These are phyloP conservation scores for Mercenaria mercenaria DNA, from an alignment of 1,140 invertebrate genomes.

Conservation along the genomic window DNA sequence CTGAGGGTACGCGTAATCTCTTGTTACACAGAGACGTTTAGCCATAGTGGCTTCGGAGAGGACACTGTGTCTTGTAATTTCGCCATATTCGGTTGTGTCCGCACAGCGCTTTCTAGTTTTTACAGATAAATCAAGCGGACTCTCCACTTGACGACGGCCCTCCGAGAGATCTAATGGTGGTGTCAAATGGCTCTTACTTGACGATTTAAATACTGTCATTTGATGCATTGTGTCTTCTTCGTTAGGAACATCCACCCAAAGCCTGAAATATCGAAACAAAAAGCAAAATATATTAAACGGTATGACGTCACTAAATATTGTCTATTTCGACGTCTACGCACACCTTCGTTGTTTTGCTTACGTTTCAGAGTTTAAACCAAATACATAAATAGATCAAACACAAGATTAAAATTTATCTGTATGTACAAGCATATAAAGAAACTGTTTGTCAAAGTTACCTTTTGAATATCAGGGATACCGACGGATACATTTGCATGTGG, in stretches of 20 bases:
- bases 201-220: background rate
- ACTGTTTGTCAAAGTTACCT: too few relatives aligned
- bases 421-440: too few relatives aligned
- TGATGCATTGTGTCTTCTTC: conserved; percentile 4
- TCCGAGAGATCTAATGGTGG: conserved; percentile 60
- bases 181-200: conserved; percentile 25
- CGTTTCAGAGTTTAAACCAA: too few relatives aligned
- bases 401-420: too few relatives aligned
- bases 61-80: background rate
- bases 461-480: too few relatives aligned
- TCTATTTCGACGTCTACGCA: too few relatives aligned
- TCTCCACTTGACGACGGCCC: conserved; percentile 61
- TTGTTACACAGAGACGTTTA: conserved; percentile 30
- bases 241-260: conserved; percentile 15
- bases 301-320: too few relatives aligned
- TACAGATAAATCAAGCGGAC: conserved; percentile 70
- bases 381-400: too few relatives aligned
- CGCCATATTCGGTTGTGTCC: conserved; percentile 61
- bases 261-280: background rate
- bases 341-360: background rate
- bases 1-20: conserved; percentile 48
- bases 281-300: background rate
- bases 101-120: conserved; percentile 68
- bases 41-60: background rate
- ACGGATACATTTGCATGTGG: too few relatives aligned